Conservation (phyloP, 2,888 invertebrate genomes). For the Nebria brevicollis region DNA sequence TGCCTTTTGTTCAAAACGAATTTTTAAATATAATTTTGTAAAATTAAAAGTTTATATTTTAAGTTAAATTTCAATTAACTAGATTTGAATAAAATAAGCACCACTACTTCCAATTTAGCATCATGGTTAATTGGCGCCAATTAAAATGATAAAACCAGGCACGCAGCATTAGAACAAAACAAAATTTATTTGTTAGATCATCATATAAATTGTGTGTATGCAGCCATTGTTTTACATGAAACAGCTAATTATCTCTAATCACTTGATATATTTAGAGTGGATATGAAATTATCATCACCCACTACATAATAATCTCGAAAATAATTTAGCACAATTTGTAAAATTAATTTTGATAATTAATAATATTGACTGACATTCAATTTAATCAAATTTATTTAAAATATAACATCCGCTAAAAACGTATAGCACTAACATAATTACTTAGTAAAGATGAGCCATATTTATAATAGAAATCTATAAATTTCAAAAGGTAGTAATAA, state of each 20-base stretch:
- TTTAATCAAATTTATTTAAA: conserved; percentile 24
- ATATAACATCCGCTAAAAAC: background rate
- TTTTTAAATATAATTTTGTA: no score
- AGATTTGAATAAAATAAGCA: conserved; percentile 2
- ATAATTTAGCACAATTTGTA: conserved; percentile 12
- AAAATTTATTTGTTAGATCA: background rate
- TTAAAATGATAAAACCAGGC: conserved; percentile 6
- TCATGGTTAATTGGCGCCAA: background rate
- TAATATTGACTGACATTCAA: conserved; percentile 7
- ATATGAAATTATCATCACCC: background rate
- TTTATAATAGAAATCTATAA: no score
- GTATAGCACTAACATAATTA: no score
- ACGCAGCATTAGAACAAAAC: background rate
- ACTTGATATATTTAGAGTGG: conserved; percentile 26
- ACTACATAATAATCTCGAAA: background rate
- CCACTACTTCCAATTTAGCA: background rate
- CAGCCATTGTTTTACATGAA: background rate
- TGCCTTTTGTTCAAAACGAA: no score
- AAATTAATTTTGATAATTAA: conserved; percentile 28
- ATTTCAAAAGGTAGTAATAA: no score
- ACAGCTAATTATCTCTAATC: conserved; percentile 5
- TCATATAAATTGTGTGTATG: background rate
- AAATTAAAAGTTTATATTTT: no score
- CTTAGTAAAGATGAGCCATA: no score
- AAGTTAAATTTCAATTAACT: background rate